A percentile compares a stretch with the other conserved stretches of the same genome.
These are phyloP conservation scores for Ophiothrix spiculata DNA, from an alignment of 35 echinoderm and acorn worm species.

Conservation along the genomic window DNA sequence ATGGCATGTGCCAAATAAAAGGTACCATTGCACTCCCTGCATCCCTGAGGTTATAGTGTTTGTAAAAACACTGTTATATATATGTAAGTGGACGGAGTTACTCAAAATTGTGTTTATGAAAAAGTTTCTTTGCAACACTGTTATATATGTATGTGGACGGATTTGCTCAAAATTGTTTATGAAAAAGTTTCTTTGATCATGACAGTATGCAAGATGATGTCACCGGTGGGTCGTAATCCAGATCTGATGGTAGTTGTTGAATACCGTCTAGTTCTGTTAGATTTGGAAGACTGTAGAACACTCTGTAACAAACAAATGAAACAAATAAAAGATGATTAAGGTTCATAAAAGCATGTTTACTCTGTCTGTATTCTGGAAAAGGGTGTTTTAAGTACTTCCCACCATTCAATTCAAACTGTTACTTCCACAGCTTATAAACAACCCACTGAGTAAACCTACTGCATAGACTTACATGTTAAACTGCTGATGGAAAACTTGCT, in stretches of 20 bases:
- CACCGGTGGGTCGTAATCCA: conserved; percentile 19
- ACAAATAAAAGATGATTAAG: background rate
- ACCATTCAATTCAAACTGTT: background rate
- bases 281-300: conserved; percentile 78
- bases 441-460: background rate
- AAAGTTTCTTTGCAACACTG: too few species aligned
- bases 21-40: too few species aligned
- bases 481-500: background rate
- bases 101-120: too few species aligned
- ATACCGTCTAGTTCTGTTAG: conserved; percentile 73
- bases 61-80: too few species aligned
- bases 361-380: background rate
- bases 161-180: too few species aligned
- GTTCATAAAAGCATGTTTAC: background rate
- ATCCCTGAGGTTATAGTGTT: too few species aligned
- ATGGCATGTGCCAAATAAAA: too few species aligned
- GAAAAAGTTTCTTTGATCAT: too few species aligned
- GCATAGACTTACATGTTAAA: background rate
- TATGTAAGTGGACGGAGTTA: too few species aligned
- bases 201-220: background rate
- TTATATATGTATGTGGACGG: too few species aligned
- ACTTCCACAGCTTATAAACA: background rate
- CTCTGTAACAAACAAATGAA: conserved; percentile 51
- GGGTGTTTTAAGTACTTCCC: background rate
- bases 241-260: conserved; percentile 60